phyloP scores from a whole-genome alignment of 2,797 vertebrate genomes.

The Craterocephalus amniculus region DNA sequence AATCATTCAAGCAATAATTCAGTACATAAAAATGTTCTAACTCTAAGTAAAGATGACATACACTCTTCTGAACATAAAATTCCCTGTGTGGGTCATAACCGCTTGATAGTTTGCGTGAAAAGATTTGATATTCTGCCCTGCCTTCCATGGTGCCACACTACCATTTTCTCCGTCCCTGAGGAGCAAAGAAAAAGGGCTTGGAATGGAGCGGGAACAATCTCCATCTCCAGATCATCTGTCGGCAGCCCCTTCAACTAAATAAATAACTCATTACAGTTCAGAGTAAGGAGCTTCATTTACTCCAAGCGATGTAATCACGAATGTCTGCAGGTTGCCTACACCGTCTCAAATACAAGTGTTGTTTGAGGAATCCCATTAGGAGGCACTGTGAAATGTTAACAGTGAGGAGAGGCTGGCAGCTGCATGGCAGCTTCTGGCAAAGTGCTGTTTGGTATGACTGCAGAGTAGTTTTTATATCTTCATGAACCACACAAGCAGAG shows the following conservation, averaged over 20 bases:
- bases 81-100: conserved; percentile 54
- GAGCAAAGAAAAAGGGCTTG: conserved; percentile 57
- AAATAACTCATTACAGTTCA: conserved; percentile 87
- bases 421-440: conserved; percentile 52
- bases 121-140: conserved; percentile 74
- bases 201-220: conserved; percentile 73
- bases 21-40: not conserved
- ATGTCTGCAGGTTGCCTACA: conserved; percentile 77
- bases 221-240: conserved; percentile 85
- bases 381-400: conserved; percentile 68
- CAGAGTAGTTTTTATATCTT: conserved; percentile 5
- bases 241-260: conserved; percentile 83
- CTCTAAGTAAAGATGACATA: conserved; percentile 8
- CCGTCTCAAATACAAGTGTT: conserved; percentile 75
- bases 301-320: conserved; percentile 81
- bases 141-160: conserved; percentile 80
- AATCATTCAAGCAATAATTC: conserved; percentile 9
- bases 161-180: conserved; percentile 80
- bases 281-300: conserved; percentile 83
- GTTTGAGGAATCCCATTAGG: conserved; percentile 77
- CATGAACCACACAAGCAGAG: conserved; percentile 19
- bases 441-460: conserved; percentile 19
- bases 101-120: conserved; percentile 71
- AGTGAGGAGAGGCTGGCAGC: conserved; percentile 58
- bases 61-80: conserved; percentile 29